A percentile compares a stretch with the other conserved stretches of the same genome.
Evolutionary conservation across 2,888 invertebrate species (phyloP).

Genomic region (Malacosoma neustria): DNA sequence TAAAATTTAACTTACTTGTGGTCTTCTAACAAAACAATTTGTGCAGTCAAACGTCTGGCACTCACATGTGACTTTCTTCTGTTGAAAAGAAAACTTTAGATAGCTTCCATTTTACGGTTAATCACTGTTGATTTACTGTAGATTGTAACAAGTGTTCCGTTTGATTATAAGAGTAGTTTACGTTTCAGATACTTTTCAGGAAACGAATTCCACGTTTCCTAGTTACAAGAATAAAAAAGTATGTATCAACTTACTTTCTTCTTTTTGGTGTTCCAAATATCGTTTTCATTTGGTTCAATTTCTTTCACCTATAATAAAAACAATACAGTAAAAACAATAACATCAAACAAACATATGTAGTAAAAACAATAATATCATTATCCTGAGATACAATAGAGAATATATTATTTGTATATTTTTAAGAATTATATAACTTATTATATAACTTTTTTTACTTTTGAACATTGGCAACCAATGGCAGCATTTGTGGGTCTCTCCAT

Average conservation of each 20-base stretch:
- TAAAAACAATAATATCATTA: too few relatives aligned
- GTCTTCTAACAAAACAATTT: slow-evolving; percentile 23
- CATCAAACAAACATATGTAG: too few relatives aligned
- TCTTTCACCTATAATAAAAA: neutral
- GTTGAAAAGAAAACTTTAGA: slow-evolving; percentile 9
- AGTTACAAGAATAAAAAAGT: too few relatives aligned
- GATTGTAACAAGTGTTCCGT: neutral
- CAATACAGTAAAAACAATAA: too few relatives aligned
- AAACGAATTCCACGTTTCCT: too few relatives aligned
- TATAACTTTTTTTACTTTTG: neutral
- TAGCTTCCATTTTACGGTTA: neutral
- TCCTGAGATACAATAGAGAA: neutral
- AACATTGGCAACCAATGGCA: neutral
- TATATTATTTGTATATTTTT: neutral
- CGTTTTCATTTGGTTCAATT: neutral
- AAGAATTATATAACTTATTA: neutral
- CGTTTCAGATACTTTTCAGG: too few relatives aligned
- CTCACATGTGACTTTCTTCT: slow-evolving; percentile 19
- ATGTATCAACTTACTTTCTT: neutral
- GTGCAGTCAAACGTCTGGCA: slow-evolving; percentile 22
- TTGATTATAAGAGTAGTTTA: too few relatives aligned
- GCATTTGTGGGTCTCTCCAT: neutral
- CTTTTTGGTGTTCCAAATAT: neutral
- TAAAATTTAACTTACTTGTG: slow-evolving; percentile 5
- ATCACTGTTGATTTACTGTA: neutral